Conservation (phyloP, 2,888 invertebrate genomes). For the Urechis unicinctus region DNA sequence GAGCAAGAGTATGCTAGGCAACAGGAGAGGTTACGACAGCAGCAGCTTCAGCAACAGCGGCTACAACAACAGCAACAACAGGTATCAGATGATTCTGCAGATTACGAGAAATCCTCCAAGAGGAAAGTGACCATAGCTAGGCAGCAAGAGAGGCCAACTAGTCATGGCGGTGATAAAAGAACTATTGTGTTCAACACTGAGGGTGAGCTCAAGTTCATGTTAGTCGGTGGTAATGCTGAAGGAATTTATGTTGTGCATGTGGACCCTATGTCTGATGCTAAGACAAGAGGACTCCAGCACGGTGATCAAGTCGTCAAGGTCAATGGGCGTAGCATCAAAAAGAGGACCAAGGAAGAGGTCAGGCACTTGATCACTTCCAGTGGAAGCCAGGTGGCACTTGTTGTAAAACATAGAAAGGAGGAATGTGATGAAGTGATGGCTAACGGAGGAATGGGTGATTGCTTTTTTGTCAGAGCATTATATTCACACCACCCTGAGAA, state of each 20-base stretch:
- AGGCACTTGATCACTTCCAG: slow-evolving; percentile 9
- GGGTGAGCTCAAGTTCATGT: slow-evolving; percentile 9
- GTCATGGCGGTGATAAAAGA: slow-evolving; percentile 8
- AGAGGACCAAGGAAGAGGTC: slow-evolving; percentile 21
- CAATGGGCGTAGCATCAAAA: slow-evolving; percentile 9
- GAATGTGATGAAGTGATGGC: slow-evolving; percentile 12
- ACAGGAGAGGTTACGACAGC: neutral
- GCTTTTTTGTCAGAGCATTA: slow-evolving; percentile 20
- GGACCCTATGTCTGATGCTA: slow-evolving; percentile 13
- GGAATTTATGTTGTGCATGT: slow-evolving; percentile 21
- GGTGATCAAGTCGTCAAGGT: slow-evolving; percentile 22
- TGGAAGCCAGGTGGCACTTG: slow-evolving; percentile 4
- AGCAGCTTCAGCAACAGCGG: neutral
- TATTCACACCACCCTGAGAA: slow-evolving; percentile 14
- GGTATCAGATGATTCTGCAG: neutral
- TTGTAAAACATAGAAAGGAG: slow-evolving; percentile 13
- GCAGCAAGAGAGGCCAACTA: slow-evolving; percentile 6
- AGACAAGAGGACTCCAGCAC: slow-evolving; percentile 15
- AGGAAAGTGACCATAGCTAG: slow-evolving; percentile 14
- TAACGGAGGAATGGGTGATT: slow-evolving; percentile 19
- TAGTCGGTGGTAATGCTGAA: slow-evolving; percentile 24
- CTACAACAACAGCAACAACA: neutral
- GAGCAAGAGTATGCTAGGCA: neutral
- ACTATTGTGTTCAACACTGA: slow-evolving; percentile 8
- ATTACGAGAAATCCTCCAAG: neutral